A percentile compares a stretch with the other conserved stretches of the same genome.
phyloP scores from a whole-genome alignment of 2,113 vertebrate species.

The Semicossyphus pulcher region DNA sequence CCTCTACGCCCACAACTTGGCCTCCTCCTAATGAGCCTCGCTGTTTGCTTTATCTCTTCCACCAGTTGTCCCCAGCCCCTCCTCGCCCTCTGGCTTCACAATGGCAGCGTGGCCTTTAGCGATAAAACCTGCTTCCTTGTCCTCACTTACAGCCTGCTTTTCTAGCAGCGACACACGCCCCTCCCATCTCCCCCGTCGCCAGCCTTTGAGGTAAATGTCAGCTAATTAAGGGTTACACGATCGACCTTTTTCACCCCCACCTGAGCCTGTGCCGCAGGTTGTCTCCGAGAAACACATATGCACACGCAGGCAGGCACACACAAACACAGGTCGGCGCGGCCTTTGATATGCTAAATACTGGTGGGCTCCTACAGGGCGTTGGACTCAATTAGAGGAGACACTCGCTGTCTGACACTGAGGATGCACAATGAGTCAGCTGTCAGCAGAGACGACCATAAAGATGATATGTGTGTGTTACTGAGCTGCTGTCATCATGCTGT shows the following conservation, averaged over 20 bases:
- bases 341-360: constrained; percentile 64
- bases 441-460: background rate
- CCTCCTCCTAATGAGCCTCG: constrained; percentile 23
- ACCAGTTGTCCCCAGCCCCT: constrained; percentile 22
- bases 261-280: constrained; percentile 9
- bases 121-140: constrained; percentile 33
- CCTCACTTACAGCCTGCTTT: constrained; percentile 33
- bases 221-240: constrained; percentile 80
- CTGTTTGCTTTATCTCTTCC: constrained; percentile 33
- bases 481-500: background rate
- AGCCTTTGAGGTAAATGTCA: constrained; percentile 82
- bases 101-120: constrained; percentile 65
- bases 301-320: background rate
- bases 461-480: background rate
- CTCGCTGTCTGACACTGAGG: constrained; percentile 11
- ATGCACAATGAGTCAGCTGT: background rate
- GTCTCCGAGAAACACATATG: constrained; percentile 2
- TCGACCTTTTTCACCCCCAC: constrained; percentile 73
- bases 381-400: constrained; percentile 54
- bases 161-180: constrained; percentile 26
- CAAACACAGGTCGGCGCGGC: constrained; percentile 41
- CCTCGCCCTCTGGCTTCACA: constrained; percentile 38
- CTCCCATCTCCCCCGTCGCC: constrained; percentile 18
- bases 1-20: constrained; percentile 5
- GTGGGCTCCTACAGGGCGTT: constrained; percentile 36